Evolutionary conservation across 2,113 vertebrate species (phyloP).

Genomic region (Nibea coibor): DNA sequence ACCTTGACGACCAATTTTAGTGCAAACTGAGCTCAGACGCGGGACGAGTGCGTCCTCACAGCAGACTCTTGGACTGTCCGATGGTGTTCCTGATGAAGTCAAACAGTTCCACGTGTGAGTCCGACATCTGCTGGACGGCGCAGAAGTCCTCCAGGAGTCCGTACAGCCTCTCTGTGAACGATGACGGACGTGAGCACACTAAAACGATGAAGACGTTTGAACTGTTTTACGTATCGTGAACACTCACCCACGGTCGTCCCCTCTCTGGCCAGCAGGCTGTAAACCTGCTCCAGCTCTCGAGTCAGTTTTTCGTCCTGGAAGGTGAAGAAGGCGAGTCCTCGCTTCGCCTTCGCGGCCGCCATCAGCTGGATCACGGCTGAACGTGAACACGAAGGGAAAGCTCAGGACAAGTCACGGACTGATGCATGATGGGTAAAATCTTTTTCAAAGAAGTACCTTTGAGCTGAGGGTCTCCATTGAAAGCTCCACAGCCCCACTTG

Average conservation of each 20-base stretch:
- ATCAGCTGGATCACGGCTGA: conserved; percentile 84
- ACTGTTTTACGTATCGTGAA: too few relatives aligned
- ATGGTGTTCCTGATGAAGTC: conserved; percentile 42
- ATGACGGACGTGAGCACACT: too few relatives aligned
- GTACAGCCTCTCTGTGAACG: conserved; percentile 63
- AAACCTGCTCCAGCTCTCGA: conserved; percentile 21
- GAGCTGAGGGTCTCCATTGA: conserved; percentile 79
- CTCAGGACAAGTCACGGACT: too few relatives aligned
- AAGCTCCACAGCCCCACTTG: conserved; percentile 84
- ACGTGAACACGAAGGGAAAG: not conserved
- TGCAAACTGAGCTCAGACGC: not conserved
- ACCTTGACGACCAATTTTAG: not conserved
- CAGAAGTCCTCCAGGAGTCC: conserved; percentile 61
- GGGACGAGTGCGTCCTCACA: conserved; percentile 14
- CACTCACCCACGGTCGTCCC: conserved; percentile 76
- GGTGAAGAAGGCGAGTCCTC: conserved; percentile 80
- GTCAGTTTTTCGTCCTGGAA: conserved; percentile 35
- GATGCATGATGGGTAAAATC: too few relatives aligned
- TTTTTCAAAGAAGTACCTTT: conserved; percentile 69
- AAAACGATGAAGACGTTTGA: too few relatives aligned
- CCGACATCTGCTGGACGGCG: rapidly evolving
- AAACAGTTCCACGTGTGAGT: conserved; percentile 46
- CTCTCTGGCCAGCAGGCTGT: conserved; percentile 55
- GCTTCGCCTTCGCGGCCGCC: conserved; percentile 71
- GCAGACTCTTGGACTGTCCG: not conserved